Percentiles rank a stretch among this genome's conserved stretches.
phyloP scores from a whole-genome alignment of 2,888 invertebrate species.

The Clepsis dumicolana region DNA sequence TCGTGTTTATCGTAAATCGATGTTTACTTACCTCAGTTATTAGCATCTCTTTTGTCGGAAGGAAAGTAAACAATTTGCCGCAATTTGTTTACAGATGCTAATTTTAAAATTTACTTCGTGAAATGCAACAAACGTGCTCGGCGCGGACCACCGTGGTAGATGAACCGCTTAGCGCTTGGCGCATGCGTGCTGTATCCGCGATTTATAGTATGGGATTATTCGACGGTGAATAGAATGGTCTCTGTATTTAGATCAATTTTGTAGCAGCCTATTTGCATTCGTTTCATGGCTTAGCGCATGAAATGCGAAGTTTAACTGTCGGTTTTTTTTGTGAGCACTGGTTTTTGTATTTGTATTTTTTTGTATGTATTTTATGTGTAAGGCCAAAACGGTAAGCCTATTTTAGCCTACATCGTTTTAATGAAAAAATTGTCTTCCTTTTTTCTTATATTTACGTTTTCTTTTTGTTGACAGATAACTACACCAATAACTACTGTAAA shows the following conservation, averaged over 20 bases:
- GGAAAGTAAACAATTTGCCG: slow-evolving; percentile 69
- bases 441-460: too few relatives aligned
- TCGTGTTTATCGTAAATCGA: slow-evolving; percentile 19
- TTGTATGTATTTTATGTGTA: too few relatives aligned
- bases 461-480: too few relatives aligned
- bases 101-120: slow-evolving; percentile 84
- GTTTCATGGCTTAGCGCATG: background rate
- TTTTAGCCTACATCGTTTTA: too few relatives aligned
- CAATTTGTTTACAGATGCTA: slow-evolving; percentile 79
- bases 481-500: too few relatives aligned
- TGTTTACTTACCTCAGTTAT: slow-evolving; percentile 37
- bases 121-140: slow-evolving; percentile 81
- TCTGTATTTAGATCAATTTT: slow-evolving; percentile 42
- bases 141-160: slow-evolving; percentile 75
- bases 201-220: slow-evolving; percentile 57
- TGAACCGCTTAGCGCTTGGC: slow-evolving; percentile 47
- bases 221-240: slow-evolving; percentile 31
- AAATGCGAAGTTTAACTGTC: background rate
- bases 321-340: background rate
- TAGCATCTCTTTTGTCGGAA: slow-evolving; percentile 52
- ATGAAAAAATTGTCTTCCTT: too few relatives aligned
- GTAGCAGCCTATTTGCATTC: slow-evolving; percentile 12
- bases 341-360: too few relatives aligned
- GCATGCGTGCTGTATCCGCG: slow-evolving; percentile 55
- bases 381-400: too few relatives aligned